Conservation (phyloP, 2,888 invertebrate genomes). For the Aradus depressus region DNA sequence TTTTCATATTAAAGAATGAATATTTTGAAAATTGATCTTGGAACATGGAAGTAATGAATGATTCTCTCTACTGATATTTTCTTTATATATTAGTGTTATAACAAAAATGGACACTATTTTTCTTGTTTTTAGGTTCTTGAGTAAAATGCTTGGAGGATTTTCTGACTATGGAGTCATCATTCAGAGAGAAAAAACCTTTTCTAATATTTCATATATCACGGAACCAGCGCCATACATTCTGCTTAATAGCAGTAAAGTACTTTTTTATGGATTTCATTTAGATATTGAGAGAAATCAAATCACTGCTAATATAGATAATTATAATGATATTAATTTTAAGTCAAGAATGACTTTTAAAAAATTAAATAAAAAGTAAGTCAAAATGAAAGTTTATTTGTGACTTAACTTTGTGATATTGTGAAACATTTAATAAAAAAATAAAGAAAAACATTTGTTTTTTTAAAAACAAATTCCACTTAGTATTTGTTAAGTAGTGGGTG, state of each 20-base stretch:
- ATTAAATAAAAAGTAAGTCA: constrained; percentile 4
- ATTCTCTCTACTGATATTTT: too few species aligned
- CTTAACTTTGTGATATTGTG: too few species aligned
- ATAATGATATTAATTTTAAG: constrained; percentile 1
- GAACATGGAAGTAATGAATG: too few species aligned
- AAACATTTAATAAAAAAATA: too few species aligned
- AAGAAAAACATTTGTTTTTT: too few species aligned
- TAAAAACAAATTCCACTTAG: too few species aligned
- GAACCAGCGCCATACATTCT: background rate
- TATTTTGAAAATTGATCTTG: too few species aligned
- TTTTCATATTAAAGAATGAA: too few species aligned
- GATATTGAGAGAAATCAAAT: constrained; percentile 1
- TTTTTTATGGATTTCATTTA: constrained; percentile 6
- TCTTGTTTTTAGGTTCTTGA: constrained; percentile 6
- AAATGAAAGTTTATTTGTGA: background rate
- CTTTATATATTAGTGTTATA: too few species aligned
- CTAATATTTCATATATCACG: background rate
- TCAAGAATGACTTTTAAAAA: constrained; percentile 3
- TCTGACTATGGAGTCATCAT: constrained; percentile 8
- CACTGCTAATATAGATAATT: constrained; percentile 1
- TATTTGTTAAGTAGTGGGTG: too few species aligned
- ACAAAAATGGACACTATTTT: too few species aligned
- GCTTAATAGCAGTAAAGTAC: background rate
- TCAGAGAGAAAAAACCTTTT: constrained; percentile 8
- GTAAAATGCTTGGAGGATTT: background rate